These are phyloP conservation scores for Synanthedon vespiformis DNA, from an alignment of 2,888 invertebrate species.

Conservation along the genomic window DNA sequence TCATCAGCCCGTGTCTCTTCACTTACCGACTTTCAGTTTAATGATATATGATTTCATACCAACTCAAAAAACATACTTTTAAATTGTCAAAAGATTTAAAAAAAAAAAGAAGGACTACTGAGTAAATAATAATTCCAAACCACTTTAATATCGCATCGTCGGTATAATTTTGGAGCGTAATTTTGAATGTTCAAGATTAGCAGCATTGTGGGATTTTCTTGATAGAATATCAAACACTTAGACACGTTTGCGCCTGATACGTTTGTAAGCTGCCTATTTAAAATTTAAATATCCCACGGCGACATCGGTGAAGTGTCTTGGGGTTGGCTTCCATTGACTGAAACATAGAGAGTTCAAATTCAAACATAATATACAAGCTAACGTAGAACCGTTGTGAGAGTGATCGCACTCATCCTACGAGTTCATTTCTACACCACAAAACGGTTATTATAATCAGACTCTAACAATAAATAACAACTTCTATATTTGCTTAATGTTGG, in stretches of 20 bases:
- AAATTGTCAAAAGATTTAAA: too few species aligned
- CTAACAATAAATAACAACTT: too few species aligned
- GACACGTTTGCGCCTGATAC: conserved; percentile 15
- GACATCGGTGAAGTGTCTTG: conserved; percentile 3
- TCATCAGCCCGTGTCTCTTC: neutral
- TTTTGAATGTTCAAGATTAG: conserved; percentile 17
- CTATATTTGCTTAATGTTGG: too few species aligned
- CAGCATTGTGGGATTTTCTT: conserved; percentile 5
- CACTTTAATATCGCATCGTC: neutral
- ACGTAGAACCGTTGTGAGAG: too few species aligned
- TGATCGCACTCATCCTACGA: too few species aligned
- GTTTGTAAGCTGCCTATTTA: conserved; percentile 6
- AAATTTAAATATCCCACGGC: conserved; percentile 9
- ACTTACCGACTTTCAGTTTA: neutral
- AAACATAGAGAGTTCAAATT: conserved; percentile 3
- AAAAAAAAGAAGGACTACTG: too few species aligned
- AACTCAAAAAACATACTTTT: too few species aligned
- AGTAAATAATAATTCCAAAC: too few species aligned
- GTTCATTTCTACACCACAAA: too few species aligned
- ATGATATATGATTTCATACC: too few species aligned
- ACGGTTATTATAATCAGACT: too few species aligned
- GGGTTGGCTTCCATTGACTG: conserved; percentile 3
- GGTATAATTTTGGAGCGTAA: conserved; percentile 8
- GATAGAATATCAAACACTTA: conserved; percentile 20
- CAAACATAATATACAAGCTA: neutral